A percentile compares a stretch with the other conserved stretches of the same genome.
phyloP scores from a whole-genome alignment of 2,888 invertebrate species.

The Archips crataeganus region DNA sequence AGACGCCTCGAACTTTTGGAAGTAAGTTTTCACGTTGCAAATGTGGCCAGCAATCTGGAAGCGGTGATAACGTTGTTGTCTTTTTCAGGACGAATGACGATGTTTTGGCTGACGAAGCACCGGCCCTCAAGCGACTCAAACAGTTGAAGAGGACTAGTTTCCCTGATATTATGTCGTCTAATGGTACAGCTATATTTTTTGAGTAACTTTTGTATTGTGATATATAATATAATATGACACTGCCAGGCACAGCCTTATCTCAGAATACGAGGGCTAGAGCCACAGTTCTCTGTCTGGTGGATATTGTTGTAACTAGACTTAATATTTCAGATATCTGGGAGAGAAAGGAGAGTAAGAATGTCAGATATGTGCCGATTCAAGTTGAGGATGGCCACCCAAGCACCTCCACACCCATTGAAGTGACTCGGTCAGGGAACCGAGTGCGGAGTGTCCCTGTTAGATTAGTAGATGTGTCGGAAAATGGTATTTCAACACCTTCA shows the following conservation, averaged over 20 bases:
- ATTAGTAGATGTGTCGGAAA: slow-evolving; percentile 61
- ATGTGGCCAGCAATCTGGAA: not conserved
- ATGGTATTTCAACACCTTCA: slow-evolving; percentile 59
- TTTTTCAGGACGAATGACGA: slow-evolving; percentile 76
- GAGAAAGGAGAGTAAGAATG: slow-evolving; percentile 61
- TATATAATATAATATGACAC: too few species aligned
- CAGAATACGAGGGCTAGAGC: too few species aligned
- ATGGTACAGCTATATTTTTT: slow-evolving; percentile 59
- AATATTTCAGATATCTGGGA: slow-evolving; percentile 62
- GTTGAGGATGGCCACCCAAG: slow-evolving; percentile 71
- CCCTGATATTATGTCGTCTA: slow-evolving; percentile 67
- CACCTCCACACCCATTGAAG: slow-evolving; percentile 77
- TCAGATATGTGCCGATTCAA: slow-evolving; percentile 77
- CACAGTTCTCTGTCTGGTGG: not conserved
- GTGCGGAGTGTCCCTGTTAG: slow-evolving; percentile 64
- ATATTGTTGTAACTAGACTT: slow-evolving; percentile 32
- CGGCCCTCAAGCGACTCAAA: slow-evolving; percentile 72
- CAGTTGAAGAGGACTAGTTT: slow-evolving; percentile 68
- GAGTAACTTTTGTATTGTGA: not conserved
- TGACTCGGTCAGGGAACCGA: slow-evolving; percentile 51
- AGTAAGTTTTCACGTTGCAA: slow-evolving; percentile 57
- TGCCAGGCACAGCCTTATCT: too few species aligned
- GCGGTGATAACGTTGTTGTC: slow-evolving; percentile 43
- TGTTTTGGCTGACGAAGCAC: slow-evolving; percentile 73
- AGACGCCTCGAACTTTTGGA: slow-evolving; percentile 75